Conservation (phyloP, 2,888 invertebrate species). For the Agonum fuliginosum region DNA sequence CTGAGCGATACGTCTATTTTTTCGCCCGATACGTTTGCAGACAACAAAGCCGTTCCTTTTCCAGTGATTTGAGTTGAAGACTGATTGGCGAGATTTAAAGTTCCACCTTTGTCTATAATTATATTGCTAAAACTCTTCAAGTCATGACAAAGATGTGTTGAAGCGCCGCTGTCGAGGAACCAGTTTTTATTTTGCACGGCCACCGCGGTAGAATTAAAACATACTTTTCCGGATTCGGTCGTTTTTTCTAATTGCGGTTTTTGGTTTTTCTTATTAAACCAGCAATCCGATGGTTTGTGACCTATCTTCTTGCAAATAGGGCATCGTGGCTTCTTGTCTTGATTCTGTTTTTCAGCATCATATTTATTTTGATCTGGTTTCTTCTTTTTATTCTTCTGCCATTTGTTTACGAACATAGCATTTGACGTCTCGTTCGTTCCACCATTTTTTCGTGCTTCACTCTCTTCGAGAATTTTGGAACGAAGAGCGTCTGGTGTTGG, state of each 20-base stretch:
- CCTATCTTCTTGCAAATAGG: slow-evolving; percentile 14
- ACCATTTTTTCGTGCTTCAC: slow-evolving; percentile 62
- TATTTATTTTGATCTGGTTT: slow-evolving; percentile 6
- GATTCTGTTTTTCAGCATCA: too few species aligned
- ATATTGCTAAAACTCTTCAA: slow-evolving; percentile 46
- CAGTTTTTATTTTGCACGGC: slow-evolving; percentile 16
- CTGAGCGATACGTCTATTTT: not conserved
- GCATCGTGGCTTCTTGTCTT: too few species aligned
- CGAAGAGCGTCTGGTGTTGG: slow-evolving; percentile 63
- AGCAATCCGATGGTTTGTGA: slow-evolving; percentile 40
- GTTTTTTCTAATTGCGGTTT: too few species aligned
- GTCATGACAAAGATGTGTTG: slow-evolving; percentile 57
- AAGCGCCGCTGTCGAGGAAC: slow-evolving; percentile 61
- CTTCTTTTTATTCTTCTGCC: not conserved
- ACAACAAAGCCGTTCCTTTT: slow-evolving; percentile 31
- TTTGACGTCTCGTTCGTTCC: not conserved
- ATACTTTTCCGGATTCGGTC: not conserved
- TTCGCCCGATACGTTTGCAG: not conserved
- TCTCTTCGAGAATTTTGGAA: slow-evolving; percentile 65
- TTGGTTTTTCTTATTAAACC: not conserved
- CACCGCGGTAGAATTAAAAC: not conserved
- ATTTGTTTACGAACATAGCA: slow-evolving; percentile 1
- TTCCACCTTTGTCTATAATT: slow-evolving; percentile 5
- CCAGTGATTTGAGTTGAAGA: slow-evolving; percentile 26
- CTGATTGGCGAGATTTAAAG: slow-evolving; percentile 53